Evolutionary conservation across 2,113 vertebrate species (phyloP), one percentile per base, ranked within the genome.

Genomic region (Anthoscopus minutus): DNA sequence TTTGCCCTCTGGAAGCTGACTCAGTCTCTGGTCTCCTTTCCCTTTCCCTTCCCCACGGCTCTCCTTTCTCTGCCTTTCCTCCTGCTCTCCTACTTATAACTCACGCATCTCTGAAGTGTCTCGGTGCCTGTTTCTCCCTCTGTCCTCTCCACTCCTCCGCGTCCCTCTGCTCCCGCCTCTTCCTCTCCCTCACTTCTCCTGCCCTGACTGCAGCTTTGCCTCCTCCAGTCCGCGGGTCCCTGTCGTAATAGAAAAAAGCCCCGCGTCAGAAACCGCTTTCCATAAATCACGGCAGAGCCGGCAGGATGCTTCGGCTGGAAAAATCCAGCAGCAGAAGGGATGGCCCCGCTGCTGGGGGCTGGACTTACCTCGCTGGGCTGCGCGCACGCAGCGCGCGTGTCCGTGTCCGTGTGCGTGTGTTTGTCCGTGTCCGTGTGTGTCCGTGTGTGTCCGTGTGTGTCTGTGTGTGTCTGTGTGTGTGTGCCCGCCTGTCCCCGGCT

Each of bases 291-390:
- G 67, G 86, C 45, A 65, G 88, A 86, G 91, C 53, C 81, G 67
- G 92, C 70, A 57, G 33, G 92, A 94, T 88, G 57, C 90, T 96
- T 91, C 1, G 8, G 94, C 95, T 96, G 96, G 96, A 96, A 97
- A 97, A 97, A 96, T 93, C 96, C 96, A 96, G 94, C 86, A 65
- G 79, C 73, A 65, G 89, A 28, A 78, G 93, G 93, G 78, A 77
- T 81, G 94, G 69, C 64, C 15, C 92, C 8, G 69, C 28, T 61
- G 71, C 10, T 47, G 89, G 88, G 88, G 95, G 89, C 81, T 74
- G 95, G 92, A 61, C 89, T 81, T 80, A 23, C 47, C 79, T 64
- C 69, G 74, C 60, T 13, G 2, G 58, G 67, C 91, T 88, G 72
- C 47, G 77, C 15, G 9, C 15, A n/a, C 88, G 71, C 60, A 48